Evolutionary conservation across 2,113 vertebrate genomes (phyloP), one percentile per base, ranked within the genome.

Genomic region (Monopterus albus): DNA sequence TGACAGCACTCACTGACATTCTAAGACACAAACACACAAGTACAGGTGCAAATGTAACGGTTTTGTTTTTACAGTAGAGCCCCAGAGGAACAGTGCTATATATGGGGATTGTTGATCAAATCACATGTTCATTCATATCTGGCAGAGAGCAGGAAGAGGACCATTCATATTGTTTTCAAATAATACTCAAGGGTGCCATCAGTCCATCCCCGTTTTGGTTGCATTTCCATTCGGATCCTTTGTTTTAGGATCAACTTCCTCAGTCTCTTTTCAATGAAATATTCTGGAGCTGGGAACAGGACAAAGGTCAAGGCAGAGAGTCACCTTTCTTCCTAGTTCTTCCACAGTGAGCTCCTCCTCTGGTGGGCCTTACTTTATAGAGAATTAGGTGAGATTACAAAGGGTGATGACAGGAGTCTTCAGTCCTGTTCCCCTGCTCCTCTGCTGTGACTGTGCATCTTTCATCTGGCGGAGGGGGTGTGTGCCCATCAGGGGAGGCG

Each of bases 1-100:
- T 9, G 4, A 28, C 38, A 43, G 43, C 52, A 36, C 49, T 25
- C 45, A 51, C 17, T 38, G 14, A 72, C 50, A 58, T 45, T 65
- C 26, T 55, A 23, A 55, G 51, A 79, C 23, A 43, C 35, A 66
- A 4, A 70, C 28, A 42, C 17, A 79, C n/a, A 56, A 36, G 26
- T 26, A 52, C 59, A 79, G 43, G 78, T 75, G 65, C 62, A 68
- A 78, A 81, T 59, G 52, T 73, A 75, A 74, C 57, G 56, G 43
- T 50, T 50, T 29, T 62, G 45, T 43, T 75, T 50, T 46, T 50
- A 66, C 25, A 72, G 71, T 29, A 39, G 53, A 50, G 50, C 29
- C 47, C 57, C 21, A 56, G 57, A 7, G 38, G 55, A 49, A 58
- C 75, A 81, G 80, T 74, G 85, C 84, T 58, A 50, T 69, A 63